Evolutionary conservation across 2,888 invertebrate genomes (phyloP).

Genomic region (Macaria liturata): DNA sequence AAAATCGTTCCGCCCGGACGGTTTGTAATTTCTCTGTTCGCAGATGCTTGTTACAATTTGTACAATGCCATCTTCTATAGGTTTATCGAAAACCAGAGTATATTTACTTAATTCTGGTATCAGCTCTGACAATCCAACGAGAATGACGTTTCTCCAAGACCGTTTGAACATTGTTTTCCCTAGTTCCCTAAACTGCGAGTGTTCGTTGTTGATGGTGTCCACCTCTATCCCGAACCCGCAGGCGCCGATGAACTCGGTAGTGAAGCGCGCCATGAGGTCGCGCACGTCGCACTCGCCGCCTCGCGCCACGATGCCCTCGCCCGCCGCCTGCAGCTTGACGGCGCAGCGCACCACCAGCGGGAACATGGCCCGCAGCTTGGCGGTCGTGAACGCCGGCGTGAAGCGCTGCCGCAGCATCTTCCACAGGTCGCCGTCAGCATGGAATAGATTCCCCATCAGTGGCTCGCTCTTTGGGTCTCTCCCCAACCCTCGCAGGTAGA

Average conservation of each 20-base stretch:
- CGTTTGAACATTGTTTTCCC: constrained; percentile 47
- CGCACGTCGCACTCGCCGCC: constrained; percentile 52
- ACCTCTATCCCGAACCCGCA: constrained; percentile 61
- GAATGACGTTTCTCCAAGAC: constrained; percentile 32
- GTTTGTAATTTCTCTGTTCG: constrained; percentile 53
- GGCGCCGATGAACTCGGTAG: constrained; percentile 61
- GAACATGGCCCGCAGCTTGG: constrained; percentile 66
- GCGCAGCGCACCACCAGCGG: constrained; percentile 63
- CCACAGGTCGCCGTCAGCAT: constrained; percentile 63
- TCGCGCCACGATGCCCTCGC: constrained; percentile 44
- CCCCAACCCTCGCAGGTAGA: constrained; percentile 54
- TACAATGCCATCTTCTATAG: constrained; percentile 36
- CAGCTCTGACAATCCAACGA: constrained; percentile 46
- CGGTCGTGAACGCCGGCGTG: constrained; percentile 65
- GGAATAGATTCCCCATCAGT: constrained; percentile 53
- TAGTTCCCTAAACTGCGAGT: constrained; percentile 50
- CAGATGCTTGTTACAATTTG: constrained; percentile 49
- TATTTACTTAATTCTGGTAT: constrained; percentile 48
- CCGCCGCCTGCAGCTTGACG: constrained; percentile 49
- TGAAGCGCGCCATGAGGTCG: constrained; percentile 60
- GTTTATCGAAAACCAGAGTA: constrained; percentile 33
- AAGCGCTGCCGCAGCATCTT: constrained; percentile 60
- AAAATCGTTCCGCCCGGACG: constrained; percentile 56
- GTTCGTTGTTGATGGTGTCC: constrained; percentile 54
- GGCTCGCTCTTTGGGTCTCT: constrained; percentile 51